Base-by-base conservation (phyloP, 2,888 invertebrate species). In the Thumatha senex region DNA sequence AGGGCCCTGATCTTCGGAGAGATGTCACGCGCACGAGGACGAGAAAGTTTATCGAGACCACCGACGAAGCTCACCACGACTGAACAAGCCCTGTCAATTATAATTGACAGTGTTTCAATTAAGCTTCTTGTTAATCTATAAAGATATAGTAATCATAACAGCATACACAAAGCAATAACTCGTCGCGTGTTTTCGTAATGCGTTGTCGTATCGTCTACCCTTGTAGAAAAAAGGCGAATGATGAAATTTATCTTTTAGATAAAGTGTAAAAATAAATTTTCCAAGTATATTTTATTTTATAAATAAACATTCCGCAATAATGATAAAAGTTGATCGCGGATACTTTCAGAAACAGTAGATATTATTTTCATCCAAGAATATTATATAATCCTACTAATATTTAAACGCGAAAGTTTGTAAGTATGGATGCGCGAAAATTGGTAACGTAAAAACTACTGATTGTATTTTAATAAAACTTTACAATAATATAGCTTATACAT, bases 211-310 rank as follows among this genome's bases (percentile, higher is more conserved):
- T 88, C 86, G 80, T 74, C 72, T 72, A 74, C 67, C 81, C 81
- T 85, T 78, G 89, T 91, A n/a, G n/a, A n/a, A n/a, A 89, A 91
- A 90, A 90, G 89, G 89, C 89, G 91, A 91, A 91, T 91, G 91
- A 91, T 91, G 89, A 87, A 90, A 91, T 90, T 90, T 90, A 90
- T 91, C 91, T 88, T 91, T 90, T 87, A 91, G 91, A 91, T 91
- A 91, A 91, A 89, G 82, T 85, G 78, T 87, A 78, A 89, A 89
- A 91, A 90, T 91, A 90, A 90, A 90, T 87, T 87, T 89, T 84
- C 81, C 83, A n/a, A n/a, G n/a, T n/a, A n/a, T n/a, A n/a, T n/a
- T n/a, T n/a, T n/a, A n/a, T n/a, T n/a, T n/a, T n/a, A n/a, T n/a
- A n/a, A n/a, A n/a, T n/a, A n/a, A n/a, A n/a, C n/a, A n/a, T n/a